phyloP scores from a whole-genome alignment of 2,797 vertebrate species.

The Sebastes umbrosus region DNA sequence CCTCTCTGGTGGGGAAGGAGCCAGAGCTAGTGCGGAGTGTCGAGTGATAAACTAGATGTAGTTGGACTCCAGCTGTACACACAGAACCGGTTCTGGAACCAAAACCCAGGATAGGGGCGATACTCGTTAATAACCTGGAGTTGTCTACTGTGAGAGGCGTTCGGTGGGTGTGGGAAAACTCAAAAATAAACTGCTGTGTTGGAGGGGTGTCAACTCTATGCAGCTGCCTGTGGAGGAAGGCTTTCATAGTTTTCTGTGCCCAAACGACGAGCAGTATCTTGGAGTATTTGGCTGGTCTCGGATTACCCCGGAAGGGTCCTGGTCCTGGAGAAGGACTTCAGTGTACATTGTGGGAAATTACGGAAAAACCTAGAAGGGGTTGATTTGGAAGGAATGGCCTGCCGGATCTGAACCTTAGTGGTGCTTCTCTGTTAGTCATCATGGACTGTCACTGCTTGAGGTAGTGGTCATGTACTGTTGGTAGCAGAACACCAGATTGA shows the following conservation, averaged over 20 bases:
- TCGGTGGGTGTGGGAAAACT: not conserved
- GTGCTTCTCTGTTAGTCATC: not conserved
- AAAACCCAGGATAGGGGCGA: not conserved
- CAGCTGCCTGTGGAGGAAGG: not conserved
- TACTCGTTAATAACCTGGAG: not conserved
- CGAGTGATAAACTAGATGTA: not conserved
- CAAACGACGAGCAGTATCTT: not conserved
- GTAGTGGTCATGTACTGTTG: not conserved
- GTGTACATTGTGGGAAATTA: not conserved
- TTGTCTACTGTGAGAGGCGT: not conserved
- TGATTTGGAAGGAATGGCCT: not conserved
- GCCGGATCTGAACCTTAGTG: not conserved
- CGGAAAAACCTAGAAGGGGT: not conserved
- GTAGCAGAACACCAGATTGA: not conserved
- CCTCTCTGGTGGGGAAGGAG: not conserved
- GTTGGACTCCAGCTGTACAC: not conserved
- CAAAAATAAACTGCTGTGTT: not conserved
- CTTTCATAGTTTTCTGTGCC: not conserved
- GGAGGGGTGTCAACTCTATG: not conserved
- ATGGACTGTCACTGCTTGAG: not conserved
- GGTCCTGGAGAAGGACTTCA: not conserved
- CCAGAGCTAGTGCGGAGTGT: not conserved
- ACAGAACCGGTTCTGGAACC: not conserved
- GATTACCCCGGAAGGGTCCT: not conserved
- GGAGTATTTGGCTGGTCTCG: not conserved